These are phyloP conservation scores for Raja brachyura DNA, from an alignment of 2,113 vertebrate species.

Conservation along the genomic window DNA sequence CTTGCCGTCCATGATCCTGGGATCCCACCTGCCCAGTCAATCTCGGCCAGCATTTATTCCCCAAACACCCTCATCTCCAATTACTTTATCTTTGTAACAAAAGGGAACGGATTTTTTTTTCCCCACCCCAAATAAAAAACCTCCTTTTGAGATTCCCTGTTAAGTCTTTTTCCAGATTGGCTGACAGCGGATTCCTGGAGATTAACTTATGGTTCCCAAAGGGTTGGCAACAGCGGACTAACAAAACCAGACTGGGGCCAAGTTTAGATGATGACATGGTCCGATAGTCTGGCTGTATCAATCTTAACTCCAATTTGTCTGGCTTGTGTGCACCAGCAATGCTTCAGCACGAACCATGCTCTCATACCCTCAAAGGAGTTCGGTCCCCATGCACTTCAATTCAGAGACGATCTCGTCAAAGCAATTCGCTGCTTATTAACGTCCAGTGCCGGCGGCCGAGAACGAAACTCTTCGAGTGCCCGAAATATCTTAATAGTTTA, in stretches of 20 bases:
- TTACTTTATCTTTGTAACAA: no score
- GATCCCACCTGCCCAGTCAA: not conserved
- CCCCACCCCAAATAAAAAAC: no score
- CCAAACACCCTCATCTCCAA: not conserved
- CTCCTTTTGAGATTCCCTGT: not conserved
- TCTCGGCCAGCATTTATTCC: not conserved
- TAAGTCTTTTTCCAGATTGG: not conserved
- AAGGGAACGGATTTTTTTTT: not conserved
- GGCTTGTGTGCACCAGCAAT: not conserved
- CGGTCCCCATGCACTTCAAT: not conserved
- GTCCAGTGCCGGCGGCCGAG: not conserved
- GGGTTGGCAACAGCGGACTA: not conserved
- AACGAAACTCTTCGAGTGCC: no score
- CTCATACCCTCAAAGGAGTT: not conserved
- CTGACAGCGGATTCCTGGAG: not conserved
- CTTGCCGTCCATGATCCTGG: no score
- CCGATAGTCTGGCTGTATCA: not conserved
- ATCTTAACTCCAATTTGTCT: not conserved
- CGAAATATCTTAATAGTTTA: no score
- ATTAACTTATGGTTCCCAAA: slow-evolving; percentile 10
- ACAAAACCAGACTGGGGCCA: not conserved
- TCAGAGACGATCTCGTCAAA: slow-evolving; percentile 4
- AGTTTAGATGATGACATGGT: not conserved
- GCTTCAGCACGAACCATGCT: not conserved
- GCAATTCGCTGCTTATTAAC: not conserved